These are phyloP conservation scores for Cyclophora punctaria DNA, from an alignment of 2,888 invertebrate genomes.

Conservation along the genomic window DNA sequence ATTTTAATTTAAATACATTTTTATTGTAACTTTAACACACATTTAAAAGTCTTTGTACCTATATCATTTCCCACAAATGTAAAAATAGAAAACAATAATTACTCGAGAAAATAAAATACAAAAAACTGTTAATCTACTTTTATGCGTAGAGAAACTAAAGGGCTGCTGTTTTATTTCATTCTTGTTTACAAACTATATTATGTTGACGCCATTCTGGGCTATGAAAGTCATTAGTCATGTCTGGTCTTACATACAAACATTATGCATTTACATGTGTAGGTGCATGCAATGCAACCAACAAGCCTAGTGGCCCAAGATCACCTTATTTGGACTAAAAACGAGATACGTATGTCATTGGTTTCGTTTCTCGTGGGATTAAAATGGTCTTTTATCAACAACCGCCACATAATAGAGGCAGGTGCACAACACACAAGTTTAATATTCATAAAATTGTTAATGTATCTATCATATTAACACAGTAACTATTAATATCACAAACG, in stretches of 20 bases:
- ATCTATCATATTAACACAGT: constrained; percentile 11
- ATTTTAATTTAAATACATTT: too few species aligned
- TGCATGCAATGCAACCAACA: constrained; percentile 33
- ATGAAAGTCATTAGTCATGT: constrained; percentile 62
- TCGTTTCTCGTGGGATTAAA: constrained; percentile 47
- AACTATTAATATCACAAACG: background rate
- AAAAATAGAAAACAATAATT: too few species aligned
- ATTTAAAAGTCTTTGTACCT: too few species aligned
- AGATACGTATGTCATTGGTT: constrained; percentile 31
- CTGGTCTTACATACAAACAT: constrained; percentile 27
- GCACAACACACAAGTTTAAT: constrained; percentile 13
- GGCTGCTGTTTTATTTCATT: constrained; percentile 29
- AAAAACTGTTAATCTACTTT: constrained; percentile 12
- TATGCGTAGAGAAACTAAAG: constrained; percentile 35
- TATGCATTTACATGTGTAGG: constrained; percentile 20
- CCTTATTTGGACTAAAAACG: constrained; percentile 45
- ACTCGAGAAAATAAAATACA: too few species aligned
- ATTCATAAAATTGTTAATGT: constrained; percentile 18
- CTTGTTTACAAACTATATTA: constrained; percentile 20
- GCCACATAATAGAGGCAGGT: constrained; percentile 20
- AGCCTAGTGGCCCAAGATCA: constrained; percentile 35
- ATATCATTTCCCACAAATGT: too few species aligned
- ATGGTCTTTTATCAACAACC: constrained; percentile 30
- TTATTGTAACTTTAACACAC: too few species aligned
- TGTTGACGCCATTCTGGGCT: constrained; percentile 58